Evolutionary conservation across 2,888 invertebrate species (phyloP).

Genomic region (Acheta domesticus): DNA sequence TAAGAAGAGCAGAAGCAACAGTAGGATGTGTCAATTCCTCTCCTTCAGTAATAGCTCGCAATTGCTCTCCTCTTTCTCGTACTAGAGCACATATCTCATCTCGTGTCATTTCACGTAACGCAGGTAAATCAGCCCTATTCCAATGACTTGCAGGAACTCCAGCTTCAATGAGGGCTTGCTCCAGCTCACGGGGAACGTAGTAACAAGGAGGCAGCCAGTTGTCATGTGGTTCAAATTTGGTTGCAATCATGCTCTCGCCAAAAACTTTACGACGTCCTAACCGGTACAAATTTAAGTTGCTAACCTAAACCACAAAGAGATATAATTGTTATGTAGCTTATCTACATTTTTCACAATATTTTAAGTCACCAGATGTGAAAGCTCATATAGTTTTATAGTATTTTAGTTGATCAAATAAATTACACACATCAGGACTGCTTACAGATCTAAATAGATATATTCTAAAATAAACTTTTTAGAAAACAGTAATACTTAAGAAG

Average conservation of each 20-base stretch:
- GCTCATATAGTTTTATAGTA: not conserved
- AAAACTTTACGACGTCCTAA: constrained; percentile 83
- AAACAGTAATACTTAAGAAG: too few relatives aligned
- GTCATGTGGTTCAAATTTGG: constrained; percentile 98
- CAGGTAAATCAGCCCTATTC: constrained; percentile 66
- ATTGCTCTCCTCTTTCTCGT: constrained; percentile 56
- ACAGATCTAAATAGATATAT: too few relatives aligned
- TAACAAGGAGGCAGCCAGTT: constrained; percentile 99
- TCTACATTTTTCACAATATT: not conserved
- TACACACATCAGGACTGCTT: not conserved
- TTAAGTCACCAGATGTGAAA: too few relatives aligned
- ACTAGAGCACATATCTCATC: constrained; percentile 63
- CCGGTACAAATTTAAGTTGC: constrained; percentile 90
- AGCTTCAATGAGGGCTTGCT: constrained; percentile 72
- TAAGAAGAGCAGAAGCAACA: constrained; percentile 18
- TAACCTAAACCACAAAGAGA: constrained; percentile 53
- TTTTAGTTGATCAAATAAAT: not conserved
- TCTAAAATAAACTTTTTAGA: too few relatives aligned
- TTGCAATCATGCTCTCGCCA: constrained; percentile 94
- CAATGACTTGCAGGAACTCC: constrained; percentile 69
- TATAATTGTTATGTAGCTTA: not conserved
- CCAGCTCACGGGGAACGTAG: constrained; percentile 74
- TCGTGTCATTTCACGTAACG: constrained; percentile 59
- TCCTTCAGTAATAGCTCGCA: constrained; percentile 45
- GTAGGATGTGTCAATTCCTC: constrained; percentile 38